Base-by-base conservation (phyloP, 2,797 vertebrate genomes). In the Pogonophryne albipinna region DNA sequence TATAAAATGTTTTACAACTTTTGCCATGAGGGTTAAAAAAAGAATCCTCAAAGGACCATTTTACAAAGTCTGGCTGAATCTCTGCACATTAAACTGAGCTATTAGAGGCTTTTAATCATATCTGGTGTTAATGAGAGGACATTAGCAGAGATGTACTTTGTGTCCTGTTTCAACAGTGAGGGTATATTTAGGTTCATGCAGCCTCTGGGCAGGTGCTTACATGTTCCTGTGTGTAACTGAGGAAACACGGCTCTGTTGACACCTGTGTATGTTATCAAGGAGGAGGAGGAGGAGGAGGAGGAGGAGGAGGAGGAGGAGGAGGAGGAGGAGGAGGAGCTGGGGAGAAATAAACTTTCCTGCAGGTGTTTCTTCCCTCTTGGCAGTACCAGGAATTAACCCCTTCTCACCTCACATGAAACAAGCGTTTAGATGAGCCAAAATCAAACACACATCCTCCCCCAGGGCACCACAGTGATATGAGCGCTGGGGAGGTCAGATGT, bases 241-340 rank as follows among this genome's bases (percentile, higher is more conserved):
- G 84, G 80, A 87, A 80, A 75, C 59, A 2, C 34, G 7, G 80
- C 71, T 85, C 27, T 85, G 84, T 84, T 83, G 71, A 87, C 79
- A 56, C 73, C 64, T 80, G 79, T 70, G 64, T 62, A 69, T 68
- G 78, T 72, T 77, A 55, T 71, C 34, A 45, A 58, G 78, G 34
- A 83, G 47, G 34, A 83, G 47, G 66, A 84, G 84, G 82, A 85
- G 80, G n/a, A n/a, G n/a, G n/a, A n/a, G n/a, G n/a, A n/a, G n/a
- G n/a, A n/a, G n/a, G n/a, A n/a, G n/a, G n/a, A n/a, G n/a, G n/a
- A n/a, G n/a, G n/a, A n/a, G n/a, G n/a, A n/a, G n/a, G n/a, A n/a
- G n/a, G n/a, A 58, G 78, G 34, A 83, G 47, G 34, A 83, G 47
- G 66, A 84, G 84, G 82, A 85, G 80, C 72, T 44, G 65, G 17